Percentiles rank a stretch among this genome's conserved stretches.
phyloP scores from a whole-genome alignment of 2,888 invertebrate species.

The Folsomia candida region DNA sequence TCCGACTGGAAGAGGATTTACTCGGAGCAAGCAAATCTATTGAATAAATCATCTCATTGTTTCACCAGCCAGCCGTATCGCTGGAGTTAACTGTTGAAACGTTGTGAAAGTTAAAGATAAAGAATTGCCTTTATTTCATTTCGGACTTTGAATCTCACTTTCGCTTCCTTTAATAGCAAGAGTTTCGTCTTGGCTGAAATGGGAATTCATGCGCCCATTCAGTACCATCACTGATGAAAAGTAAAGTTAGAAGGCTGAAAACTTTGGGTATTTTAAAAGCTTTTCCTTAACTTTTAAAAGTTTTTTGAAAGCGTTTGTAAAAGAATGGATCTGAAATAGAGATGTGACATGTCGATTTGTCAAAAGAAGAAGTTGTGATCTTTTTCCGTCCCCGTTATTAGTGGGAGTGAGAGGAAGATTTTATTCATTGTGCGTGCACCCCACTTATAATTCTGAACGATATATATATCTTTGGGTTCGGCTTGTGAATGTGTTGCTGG shows the following conservation, averaged over 20 bases:
- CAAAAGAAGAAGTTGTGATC: background rate
- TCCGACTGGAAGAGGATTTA: background rate
- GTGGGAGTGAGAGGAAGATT: background rate
- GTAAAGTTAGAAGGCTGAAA: background rate
- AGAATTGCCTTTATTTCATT: background rate
- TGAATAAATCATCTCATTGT: constrained; percentile 12
- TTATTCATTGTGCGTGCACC: background rate
- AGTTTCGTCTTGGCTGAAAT: background rate
- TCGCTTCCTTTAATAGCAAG: no score
- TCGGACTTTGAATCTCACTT: background rate
- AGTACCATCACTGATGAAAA: background rate
- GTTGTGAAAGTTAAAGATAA: background rate
- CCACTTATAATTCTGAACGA: background rate
- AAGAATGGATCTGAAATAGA: background rate
- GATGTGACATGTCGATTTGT: background rate
- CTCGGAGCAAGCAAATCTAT: constrained; percentile 1
- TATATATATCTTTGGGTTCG: background rate
- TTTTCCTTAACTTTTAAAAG: background rate
- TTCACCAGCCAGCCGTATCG: background rate
- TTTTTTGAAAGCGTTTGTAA: background rate
- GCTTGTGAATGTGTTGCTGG: background rate
- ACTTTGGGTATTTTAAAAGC: background rate
- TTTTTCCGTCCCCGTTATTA: background rate
- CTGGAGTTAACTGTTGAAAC: background rate
- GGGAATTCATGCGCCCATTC: background rate